Conservation (phyloP, 1,140 invertebrate genomes). For the Calephelis virginiensis region DNA sequence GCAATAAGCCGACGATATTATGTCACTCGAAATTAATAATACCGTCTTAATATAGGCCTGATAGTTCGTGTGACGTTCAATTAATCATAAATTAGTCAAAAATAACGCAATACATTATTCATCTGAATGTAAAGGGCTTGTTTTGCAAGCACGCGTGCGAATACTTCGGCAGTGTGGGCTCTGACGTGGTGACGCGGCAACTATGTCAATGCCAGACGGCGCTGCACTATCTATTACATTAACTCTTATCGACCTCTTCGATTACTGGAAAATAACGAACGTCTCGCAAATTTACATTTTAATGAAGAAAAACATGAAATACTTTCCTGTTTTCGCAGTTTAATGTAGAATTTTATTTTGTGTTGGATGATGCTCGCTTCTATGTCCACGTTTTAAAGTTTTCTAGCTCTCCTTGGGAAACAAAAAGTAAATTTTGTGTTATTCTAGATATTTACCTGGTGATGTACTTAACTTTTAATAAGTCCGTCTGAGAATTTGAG, state of each 20-base stretch:
- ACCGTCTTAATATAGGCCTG: too few species aligned
- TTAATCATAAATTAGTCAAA: too few species aligned
- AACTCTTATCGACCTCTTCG: constrained; percentile 69
- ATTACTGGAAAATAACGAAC: constrained; percentile 55
- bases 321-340: constrained; percentile 6
- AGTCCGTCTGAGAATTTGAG: too few species aligned
- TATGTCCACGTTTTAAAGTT: too few species aligned
- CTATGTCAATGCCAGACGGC: constrained; percentile 68
- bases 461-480: too few species aligned
- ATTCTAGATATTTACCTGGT: too few species aligned
- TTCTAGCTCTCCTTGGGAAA: too few species aligned
- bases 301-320: constrained; percentile 25
- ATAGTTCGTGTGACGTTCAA: too few species aligned
- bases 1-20: too few species aligned
- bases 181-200: constrained; percentile 60
- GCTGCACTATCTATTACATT: constrained; percentile 60
- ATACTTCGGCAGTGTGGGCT: constrained; percentile 31
- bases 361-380: too few species aligned
- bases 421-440: too few species aligned
- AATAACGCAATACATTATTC: constrained; percentile 3
- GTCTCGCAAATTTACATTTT: constrained; percentile 28
- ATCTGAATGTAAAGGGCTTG: constrained; percentile 22
- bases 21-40: too few species aligned
- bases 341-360: background rate
- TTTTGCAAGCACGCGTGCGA: constrained; percentile 19